Evolutionary conservation across 2,888 invertebrate genomes (phyloP).

Genomic region (Archips crataeganus): DNA sequence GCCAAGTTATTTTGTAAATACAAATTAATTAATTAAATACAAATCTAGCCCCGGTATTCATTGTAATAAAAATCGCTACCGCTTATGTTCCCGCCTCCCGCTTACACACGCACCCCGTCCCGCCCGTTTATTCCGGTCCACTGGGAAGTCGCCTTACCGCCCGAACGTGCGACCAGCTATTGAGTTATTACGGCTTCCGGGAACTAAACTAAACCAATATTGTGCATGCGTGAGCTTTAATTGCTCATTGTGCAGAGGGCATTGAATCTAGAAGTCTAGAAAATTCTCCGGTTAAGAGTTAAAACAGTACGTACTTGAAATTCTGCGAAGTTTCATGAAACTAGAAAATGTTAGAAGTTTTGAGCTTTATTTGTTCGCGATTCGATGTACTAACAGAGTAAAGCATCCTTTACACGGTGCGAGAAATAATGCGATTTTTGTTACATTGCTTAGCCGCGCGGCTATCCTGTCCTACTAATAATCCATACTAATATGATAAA

Average conservation of each 20-base stretch:
- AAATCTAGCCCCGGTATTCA: no score
- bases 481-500: no score
- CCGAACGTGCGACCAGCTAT: conserved; percentile 57
- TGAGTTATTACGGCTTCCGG: conserved; percentile 41
- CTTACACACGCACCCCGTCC: conserved; percentile 42
- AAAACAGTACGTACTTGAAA: not conserved
- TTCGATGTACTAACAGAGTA: not conserved
- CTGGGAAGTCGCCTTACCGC: conserved; percentile 66
- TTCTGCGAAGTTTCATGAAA: conserved; percentile 1
- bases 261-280: conserved; percentile 34
- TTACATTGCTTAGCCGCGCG: no score
- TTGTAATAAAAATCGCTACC: not conserved
- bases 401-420: no score
- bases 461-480: no score
- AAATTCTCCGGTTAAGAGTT: not conserved
- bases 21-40: no score
- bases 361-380: not conserved
- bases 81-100: conserved; percentile 9
- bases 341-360: conserved; percentile 1
- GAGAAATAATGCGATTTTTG: no score
- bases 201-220: conserved; percentile 38
- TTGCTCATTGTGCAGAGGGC: conserved; percentile 37
- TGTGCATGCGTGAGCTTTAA: conserved; percentile 38
- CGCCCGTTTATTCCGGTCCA: conserved; percentile 72
- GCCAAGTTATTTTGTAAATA: no score